Percentiles rank a stretch among this genome's conserved stretches.
These are phyloP conservation scores for Tinea pellionella DNA, from an alignment of 2,888 invertebrate species.

Conservation along the genomic window DNA sequence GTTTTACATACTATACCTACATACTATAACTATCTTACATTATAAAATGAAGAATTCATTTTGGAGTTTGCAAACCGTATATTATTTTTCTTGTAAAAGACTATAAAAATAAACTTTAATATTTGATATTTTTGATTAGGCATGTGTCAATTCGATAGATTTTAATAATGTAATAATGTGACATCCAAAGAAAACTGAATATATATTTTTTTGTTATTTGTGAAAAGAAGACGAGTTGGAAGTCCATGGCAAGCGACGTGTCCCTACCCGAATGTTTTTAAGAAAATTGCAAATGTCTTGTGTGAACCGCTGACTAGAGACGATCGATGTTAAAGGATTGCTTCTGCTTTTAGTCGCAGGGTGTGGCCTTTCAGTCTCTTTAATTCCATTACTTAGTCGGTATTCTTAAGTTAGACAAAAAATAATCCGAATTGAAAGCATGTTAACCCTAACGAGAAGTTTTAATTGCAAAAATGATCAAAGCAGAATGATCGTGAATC, in stretches of 20 bases:
- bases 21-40: no score
- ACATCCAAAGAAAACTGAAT: background rate
- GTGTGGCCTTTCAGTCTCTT: slow-evolving; percentile 18
- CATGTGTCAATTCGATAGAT: no score
- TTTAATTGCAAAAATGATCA: slow-evolving; percentile 7
- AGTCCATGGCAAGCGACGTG: background rate
- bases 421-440: background rate
- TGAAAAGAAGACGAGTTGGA: background rate
- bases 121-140: no score
- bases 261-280: slow-evolving; percentile 43
- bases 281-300: slow-evolving; percentile 54
- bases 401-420: background rate
- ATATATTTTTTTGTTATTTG: background rate
- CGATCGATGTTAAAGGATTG: slow-evolving; percentile 49
- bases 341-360: slow-evolving; percentile 32
- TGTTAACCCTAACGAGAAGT: background rate
- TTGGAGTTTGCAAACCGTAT: no score
- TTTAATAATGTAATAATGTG: background rate
- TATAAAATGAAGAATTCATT: no score
- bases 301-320: slow-evolving; percentile 34
- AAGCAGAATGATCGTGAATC: slow-evolving; percentile 14
- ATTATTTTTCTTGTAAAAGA: no score
- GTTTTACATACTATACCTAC: no score
- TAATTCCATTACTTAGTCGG: background rate
- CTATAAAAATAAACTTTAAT: no score